Evolutionary conservation across 2,113 vertebrate species (phyloP).

Genomic region (Labeo catla): DNA sequence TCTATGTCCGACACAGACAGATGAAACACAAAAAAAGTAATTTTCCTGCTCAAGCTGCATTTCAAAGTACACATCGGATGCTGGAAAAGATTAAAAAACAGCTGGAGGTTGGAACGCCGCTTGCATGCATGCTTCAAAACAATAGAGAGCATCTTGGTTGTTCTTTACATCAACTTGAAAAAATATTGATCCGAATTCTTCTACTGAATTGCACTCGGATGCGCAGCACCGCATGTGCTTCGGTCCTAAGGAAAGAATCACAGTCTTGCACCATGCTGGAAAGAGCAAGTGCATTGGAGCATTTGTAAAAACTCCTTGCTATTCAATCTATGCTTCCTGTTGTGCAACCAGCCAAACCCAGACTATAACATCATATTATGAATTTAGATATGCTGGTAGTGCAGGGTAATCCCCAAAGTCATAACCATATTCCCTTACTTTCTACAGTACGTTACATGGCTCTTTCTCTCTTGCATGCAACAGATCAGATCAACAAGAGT

Average conservation of each 20-base stretch:
- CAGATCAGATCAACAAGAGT: not conserved
- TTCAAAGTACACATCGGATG: not conserved
- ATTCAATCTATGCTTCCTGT: not conserved
- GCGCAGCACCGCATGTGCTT: not conserved
- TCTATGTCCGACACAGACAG: not conserved
- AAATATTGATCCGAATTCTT: not conserved
- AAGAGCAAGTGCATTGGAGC: not conserved
- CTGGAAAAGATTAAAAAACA: constrained; percentile 21
- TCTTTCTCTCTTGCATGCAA: not conserved
- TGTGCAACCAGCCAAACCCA: not conserved
- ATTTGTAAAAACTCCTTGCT: not conserved
- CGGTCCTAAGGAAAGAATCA: not conserved
- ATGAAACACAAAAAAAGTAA: constrained; percentile 2
- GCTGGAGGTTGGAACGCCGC: not conserved
- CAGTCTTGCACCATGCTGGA: not conserved
- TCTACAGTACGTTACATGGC: not conserved
- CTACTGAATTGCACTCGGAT: not conserved
- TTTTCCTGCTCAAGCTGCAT: not conserved
- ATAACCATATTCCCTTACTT: not conserved
- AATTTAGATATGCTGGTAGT: not conserved
- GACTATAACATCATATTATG: not conserved
- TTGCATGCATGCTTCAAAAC: constrained; percentile 7
- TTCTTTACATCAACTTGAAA: constrained; percentile 5
- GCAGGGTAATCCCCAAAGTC: not conserved
- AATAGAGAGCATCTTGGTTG: not conserved